phyloP scores from a whole-genome alignment of 2,113 vertebrate species.

The Nyctibius bracteatus region DNA sequence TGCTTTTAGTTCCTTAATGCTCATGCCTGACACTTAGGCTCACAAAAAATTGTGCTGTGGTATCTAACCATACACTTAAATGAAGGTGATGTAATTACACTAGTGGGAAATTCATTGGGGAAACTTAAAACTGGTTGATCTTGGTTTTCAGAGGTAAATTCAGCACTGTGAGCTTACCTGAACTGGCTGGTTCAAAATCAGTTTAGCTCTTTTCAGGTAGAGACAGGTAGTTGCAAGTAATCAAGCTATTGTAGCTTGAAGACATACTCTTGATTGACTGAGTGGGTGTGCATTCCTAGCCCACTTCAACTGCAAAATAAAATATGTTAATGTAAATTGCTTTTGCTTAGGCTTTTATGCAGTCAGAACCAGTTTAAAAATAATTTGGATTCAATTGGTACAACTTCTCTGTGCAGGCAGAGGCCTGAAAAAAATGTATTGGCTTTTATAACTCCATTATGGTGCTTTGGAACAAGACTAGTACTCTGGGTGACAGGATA shows the following conservation, averaged over 20 bases:
- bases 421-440: background rate
- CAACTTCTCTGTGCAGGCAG: background rate
- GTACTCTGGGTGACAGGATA: background rate
- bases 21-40: background rate
- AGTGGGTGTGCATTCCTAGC: constrained; percentile 46
- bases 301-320: constrained; percentile 55
- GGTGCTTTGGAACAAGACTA: background rate
- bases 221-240: constrained; percentile 5
- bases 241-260: constrained; percentile 21
- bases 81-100: background rate
- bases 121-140: background rate
- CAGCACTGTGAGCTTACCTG: background rate
- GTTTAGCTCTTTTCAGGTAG: constrained; percentile 11
- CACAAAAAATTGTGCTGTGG: background rate
- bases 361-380: constrained; percentile 42
- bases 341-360: constrained; percentile 38
- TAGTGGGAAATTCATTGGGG: background rate
- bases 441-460: background rate
- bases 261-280: constrained; percentile 42
- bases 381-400: background rate
- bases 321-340: constrained; percentile 50
- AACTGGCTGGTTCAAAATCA: background rate
- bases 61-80: background rate
- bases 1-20: background rate
- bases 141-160: background rate